Evolutionary conservation across 2,797 vertebrate species (phyloP).

Genomic region (Aselliscus stoliczkanus): DNA sequence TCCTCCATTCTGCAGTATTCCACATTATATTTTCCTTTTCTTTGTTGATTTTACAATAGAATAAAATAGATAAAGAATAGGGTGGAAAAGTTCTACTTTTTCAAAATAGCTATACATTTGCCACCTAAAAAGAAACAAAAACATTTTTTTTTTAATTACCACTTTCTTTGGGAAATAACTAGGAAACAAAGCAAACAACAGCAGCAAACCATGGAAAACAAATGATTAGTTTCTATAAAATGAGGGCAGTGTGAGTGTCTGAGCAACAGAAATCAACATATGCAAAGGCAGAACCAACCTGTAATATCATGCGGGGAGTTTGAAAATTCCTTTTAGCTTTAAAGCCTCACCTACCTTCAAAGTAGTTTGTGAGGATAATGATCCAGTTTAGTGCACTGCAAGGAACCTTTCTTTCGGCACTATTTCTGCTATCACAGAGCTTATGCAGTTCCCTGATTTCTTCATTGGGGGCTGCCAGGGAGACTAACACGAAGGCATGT

Average conservation of each 20-base stretch:
- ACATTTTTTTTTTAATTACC: background rate
- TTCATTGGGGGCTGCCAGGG: conserved; percentile 54
- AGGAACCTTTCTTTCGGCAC: background rate
- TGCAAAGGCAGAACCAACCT: background rate
- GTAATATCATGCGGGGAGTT: background rate
- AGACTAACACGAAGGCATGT: conserved; percentile 50
- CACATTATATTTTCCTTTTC: background rate
- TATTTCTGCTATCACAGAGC: conserved; percentile 9
- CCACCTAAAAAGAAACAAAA: background rate
- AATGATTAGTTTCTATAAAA: conserved; percentile 31
- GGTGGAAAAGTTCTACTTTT: background rate
- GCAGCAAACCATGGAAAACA: background rate
- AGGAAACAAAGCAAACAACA: background rate
- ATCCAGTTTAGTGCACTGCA: background rate
- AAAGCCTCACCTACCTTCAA: background rate
- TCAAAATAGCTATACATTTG: background rate
- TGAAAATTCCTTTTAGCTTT: background rate
- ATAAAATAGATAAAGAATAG: background rate
- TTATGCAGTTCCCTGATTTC: conserved; percentile 44
- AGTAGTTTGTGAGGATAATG: background rate
- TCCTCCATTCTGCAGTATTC: background rate
- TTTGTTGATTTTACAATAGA: conserved; percentile 9
- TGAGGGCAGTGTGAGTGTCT: background rate
- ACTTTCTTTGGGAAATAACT: conserved; percentile 14
- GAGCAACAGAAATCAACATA: conserved; percentile 15